Conservation (phyloP, 2,113 vertebrate genomes). For the Odobenus rosmarus region DNA sequence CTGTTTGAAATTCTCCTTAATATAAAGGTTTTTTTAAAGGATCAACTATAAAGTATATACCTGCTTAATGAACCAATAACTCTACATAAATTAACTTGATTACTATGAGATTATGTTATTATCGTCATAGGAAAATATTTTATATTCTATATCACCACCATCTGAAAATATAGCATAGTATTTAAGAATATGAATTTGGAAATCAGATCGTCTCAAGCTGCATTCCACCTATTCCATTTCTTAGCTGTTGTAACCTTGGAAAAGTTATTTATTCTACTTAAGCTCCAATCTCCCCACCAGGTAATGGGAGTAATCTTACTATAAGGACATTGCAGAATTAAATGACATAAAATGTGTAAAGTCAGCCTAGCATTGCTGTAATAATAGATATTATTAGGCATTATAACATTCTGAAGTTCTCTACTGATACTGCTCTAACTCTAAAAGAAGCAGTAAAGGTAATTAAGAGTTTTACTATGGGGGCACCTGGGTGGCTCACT, state of each 20-base stretch:
- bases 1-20: not conserved
- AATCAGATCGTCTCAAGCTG: not conserved
- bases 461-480: not conserved
- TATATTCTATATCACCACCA: not conserved
- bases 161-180: not conserved
- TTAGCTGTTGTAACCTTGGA: not conserved
- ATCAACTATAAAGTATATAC: not conserved
- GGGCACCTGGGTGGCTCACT: no score
- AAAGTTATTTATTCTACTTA: slow-evolving; percentile 1
- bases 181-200: not conserved
- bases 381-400: not conserved
- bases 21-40: not conserved
- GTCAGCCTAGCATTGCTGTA: not conserved
- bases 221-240: not conserved
- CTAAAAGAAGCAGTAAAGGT: not conserved
- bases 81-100: not conserved
- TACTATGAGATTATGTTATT: not conserved
- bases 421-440: not conserved
- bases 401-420: not conserved
- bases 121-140: not conserved
- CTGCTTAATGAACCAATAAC: not conserved
- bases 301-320: not conserved
- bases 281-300: not conserved
- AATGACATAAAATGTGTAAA: not conserved
- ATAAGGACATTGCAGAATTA: not conserved